Base-by-base conservation (phyloP, 2,888 invertebrate species). In the Parnassius orleans region DNA sequence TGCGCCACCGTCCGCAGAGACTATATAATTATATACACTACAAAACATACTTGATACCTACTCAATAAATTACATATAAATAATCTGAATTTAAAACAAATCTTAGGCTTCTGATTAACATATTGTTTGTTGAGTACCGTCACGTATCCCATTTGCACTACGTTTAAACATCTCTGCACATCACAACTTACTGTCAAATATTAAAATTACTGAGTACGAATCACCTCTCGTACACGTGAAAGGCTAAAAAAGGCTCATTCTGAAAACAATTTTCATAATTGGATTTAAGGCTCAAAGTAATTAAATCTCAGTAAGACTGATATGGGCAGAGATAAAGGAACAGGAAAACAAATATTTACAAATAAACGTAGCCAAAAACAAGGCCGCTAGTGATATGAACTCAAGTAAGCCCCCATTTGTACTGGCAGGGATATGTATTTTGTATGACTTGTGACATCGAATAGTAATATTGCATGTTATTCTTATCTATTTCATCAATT, bases 21-120 rank as follows among this genome's bases (percentile, higher is more conserved):
- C 79, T 79, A 79, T 64, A 66, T 33, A 69, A 69, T 67, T 70
- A 71, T 70, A 71, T 72, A 81, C 70, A 77, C 68, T 73, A 73
- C 82, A 81, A 80, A 81, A 78, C 77, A 81, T 80, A 81, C 77
- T 74, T 76, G 83, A 83, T 85, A 88, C 86, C 86, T 89, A 90
- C 79, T 81, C 83, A 90, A 89, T 90, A 90, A 90, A 83, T 90
- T 89, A 90, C 84, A 90, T 91, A 91, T 91, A 91, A 90, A 90
- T 88, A 84, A 90, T 90, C 86, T 90, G 87, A 88, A 87, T 87
- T 86, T 83, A 85, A 90, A 75, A 91, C 87, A 86, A 89, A 86
- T 90, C 90, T 90, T 89, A 90, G 89, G 90, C 88, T 86, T 90
- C 77, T 82, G 81, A 83, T 80, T 81, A 81, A 86, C 81, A 80